Percentiles rank a stretch among this genome's conserved stretches.
Evolutionary conservation across 2,888 invertebrate species (phyloP).

Genomic region (Drosophila antonietae): DNA sequence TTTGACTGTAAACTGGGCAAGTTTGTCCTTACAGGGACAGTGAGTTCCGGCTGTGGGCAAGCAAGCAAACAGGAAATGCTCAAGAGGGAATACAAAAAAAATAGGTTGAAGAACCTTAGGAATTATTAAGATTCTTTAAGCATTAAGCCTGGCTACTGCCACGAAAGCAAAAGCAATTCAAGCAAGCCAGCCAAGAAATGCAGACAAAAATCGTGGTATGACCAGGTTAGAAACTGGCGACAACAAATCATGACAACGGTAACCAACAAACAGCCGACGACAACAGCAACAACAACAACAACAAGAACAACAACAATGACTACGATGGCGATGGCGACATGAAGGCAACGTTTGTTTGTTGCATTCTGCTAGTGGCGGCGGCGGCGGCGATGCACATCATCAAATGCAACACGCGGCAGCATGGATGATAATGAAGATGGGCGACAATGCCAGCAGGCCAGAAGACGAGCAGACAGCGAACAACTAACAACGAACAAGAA

Average conservation of each 20-base stretch:
- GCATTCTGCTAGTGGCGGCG: slow-evolving; percentile 27
- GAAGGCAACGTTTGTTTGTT: slow-evolving; percentile 38
- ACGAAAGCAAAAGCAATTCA: slow-evolving; percentile 56
- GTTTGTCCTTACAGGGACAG: slow-evolving; percentile 48
- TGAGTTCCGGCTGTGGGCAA: slow-evolving; percentile 56
- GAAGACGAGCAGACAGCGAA: slow-evolving; percentile 22
- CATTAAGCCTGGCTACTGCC: slow-evolving; percentile 37
- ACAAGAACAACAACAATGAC: slow-evolving; percentile 12
- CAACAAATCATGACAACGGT: slow-evolving; percentile 74
- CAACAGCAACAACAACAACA: slow-evolving; percentile 20
- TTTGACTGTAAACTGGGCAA: slow-evolving; percentile 48
- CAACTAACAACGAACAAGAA: slow-evolving; percentile 26
- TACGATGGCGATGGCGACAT: slow-evolving; percentile 31
- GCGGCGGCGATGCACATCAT: slow-evolving; percentile 56
- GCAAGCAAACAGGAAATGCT: slow-evolving; percentile 50
- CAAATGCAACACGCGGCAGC: slow-evolving; percentile 68
- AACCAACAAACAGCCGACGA: slow-evolving; percentile 63
- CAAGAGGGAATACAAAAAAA: slow-evolving; percentile 13
- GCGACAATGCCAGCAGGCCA: slow-evolving; percentile 70
- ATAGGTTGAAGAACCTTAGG: slow-evolving; percentile 18
- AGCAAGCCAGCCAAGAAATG: slow-evolving; percentile 36
- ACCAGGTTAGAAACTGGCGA: slow-evolving; percentile 62
- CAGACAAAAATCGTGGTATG: slow-evolving; percentile 59
- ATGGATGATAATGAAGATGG: slow-evolving; percentile 74
- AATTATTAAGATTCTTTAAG: slow-evolving; percentile 68